Conservation (phyloP, 2,888 invertebrate genomes). For the Cephus nigrinus region DNA sequence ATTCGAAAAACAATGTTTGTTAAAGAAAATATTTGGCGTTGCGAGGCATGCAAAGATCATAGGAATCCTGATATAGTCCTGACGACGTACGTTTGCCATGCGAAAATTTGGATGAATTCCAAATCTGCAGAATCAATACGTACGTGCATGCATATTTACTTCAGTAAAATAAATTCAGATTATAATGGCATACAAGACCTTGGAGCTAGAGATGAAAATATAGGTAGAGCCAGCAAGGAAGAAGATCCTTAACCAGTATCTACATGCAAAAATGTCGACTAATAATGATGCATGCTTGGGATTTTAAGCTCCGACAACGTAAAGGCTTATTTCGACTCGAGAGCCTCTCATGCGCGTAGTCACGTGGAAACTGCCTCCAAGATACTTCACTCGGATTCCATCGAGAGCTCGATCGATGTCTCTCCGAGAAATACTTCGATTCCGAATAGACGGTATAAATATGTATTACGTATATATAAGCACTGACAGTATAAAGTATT, state of each 20-base stretch:
- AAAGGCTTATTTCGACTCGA: neutral
- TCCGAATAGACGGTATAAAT: neutral
- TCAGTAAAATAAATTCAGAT: neutral
- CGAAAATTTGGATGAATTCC: neutral
- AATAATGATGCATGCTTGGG: neutral
- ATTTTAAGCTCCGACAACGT: neutral
- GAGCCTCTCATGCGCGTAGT: neutral
- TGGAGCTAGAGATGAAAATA: neutral
- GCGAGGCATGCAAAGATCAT: neutral
- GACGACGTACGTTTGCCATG: neutral
- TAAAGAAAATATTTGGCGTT: neutral
- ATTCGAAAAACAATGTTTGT: neutral
- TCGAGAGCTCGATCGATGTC: neutral
- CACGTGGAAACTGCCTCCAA: neutral
- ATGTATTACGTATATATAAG: neutral
- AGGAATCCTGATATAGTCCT: neutral
- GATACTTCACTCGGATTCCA: neutral
- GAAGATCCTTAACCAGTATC: neutral
- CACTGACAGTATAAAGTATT: neutral
- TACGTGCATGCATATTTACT: neutral
- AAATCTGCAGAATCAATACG: neutral
- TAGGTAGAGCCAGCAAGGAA: neutral
- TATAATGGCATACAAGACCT: neutral
- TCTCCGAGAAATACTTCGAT: neutral
- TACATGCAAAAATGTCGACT: neutral